Base-by-base conservation (phyloP, 2,888 invertebrate genomes). In the Bombylius major region DNA sequence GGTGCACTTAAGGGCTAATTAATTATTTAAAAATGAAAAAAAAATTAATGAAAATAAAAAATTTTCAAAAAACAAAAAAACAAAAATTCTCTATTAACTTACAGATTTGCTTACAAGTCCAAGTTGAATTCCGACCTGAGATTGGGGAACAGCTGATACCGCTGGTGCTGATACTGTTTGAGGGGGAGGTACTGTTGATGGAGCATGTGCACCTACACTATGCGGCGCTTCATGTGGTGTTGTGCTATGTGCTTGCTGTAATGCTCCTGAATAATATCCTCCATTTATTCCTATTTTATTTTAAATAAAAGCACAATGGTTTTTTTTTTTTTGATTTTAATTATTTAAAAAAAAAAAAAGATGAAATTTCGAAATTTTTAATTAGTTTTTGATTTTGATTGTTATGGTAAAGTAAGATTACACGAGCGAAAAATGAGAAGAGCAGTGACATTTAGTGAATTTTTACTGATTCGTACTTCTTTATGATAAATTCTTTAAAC, bases 181-280 rank as follows among this genome's bases (percentile, higher is more conserved):
- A 62, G 76, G 75, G 69, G 74, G 77, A 70, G 74, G 78, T 56
- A 68, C 65, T 62, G 66, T 60, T 59, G 68, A 63, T 57, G 68
- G 68, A 62, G 66, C 65, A 61, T 65, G 64, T 45, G 68, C 67
- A 63, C 69, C 68, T 64, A 67, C 69, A 65, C 70, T 78, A 70
- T 73, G 79, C 69, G 79, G 81, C 69, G 83, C 86, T 80, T 79
- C 88, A 75, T 85, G 85, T 65, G 84, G 83, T 76, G 90, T 89
- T 74, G 90, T 89, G 76, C 88, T 88, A 79, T 90, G 90, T 69
- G 89, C 90, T 76, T 89, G 89, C 79, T 90, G 90, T 72, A 87
- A 78, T 70, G 83, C 81, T 75, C 83, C 83, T 69, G 81, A 78
- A 71, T 82, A 82, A 77, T 82, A 83, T 72, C 83, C 83, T 71